Percentiles rank a stretch among this genome's conserved stretches.
phyloP scores from a whole-genome alignment of 2,797 vertebrate genomes.

The Cebuella pygmaea region DNA sequence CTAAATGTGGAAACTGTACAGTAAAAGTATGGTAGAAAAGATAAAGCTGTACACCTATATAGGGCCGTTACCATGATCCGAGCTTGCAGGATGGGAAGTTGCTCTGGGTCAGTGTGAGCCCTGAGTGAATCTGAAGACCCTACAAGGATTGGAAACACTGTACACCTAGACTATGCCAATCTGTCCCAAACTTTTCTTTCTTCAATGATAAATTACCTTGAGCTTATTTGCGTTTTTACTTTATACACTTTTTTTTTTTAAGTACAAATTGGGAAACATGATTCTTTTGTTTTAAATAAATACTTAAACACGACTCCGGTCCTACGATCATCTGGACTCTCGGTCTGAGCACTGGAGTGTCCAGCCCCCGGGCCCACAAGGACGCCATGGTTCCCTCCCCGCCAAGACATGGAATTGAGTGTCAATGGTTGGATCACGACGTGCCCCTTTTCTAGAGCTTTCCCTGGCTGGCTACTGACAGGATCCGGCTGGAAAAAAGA shows the following conservation, averaged over 20 bases:
- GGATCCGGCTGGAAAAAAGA: conserved; percentile 78
- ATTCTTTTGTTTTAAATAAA: conserved; percentile 78
- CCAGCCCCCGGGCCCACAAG: conserved; percentile 60
- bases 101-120: not conserved
- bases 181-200: not conserved
- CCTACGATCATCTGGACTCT: conserved; percentile 57
- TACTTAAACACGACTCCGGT: conserved; percentile 78
- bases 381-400: not conserved
- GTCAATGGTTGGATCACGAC: conserved; percentile 63
- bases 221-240: not conserved
- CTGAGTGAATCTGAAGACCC: not conserved
- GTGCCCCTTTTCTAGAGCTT: conserved; percentile 49
- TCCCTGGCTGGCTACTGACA: conserved; percentile 74
- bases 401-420: conserved; percentile 60
- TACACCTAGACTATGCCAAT: not conserved
- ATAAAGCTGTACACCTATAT: not conserved
- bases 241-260: not conserved
- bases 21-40: not conserved
- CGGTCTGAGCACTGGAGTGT: not conserved
- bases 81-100: not conserved
- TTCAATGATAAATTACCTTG: not conserved
- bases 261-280: conserved; percentile 77
- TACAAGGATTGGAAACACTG: not conserved
- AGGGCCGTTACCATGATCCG: not conserved
- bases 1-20: not conserved